Conservation (phyloP, 2,113 vertebrate species). For the Rhynchomys soricoides region DNA sequence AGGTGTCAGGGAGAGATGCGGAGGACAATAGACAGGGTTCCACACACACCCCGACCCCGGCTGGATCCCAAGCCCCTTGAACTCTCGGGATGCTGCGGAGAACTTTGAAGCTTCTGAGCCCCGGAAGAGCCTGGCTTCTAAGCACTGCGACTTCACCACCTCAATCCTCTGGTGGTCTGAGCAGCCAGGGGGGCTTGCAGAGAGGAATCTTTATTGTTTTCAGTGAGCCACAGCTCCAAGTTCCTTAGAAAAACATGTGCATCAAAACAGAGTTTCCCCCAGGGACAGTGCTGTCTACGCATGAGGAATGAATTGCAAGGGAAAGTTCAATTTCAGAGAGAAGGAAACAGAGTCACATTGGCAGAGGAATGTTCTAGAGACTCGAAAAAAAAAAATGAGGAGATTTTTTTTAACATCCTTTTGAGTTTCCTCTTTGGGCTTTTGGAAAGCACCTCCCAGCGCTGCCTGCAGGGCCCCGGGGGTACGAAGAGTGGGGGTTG, state of each 20-base stretch:
- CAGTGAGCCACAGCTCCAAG: background rate
- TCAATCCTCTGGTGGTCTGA: slow-evolving; percentile 66
- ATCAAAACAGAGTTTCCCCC: slow-evolving; percentile 64
- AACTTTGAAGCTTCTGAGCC: slow-evolving; percentile 56
- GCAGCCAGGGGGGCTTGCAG: slow-evolving; percentile 54
- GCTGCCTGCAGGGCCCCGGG: background rate
- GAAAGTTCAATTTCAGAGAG: slow-evolving; percentile 55
- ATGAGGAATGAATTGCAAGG: slow-evolving; percentile 72
- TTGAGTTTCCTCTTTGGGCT: slow-evolving; percentile 7
- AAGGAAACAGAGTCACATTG: slow-evolving; percentile 53
- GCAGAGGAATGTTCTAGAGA: slow-evolving; percentile 57
- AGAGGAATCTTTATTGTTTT: slow-evolving; percentile 77
- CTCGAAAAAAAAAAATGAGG: slow-evolving; percentile 28
- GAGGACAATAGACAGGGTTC: background rate
- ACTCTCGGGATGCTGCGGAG: background rate
- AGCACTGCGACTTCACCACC: background rate
- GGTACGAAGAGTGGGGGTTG: background rate
- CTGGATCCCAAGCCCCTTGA: background rate
- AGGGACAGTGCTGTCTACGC: slow-evolving; percentile 59
- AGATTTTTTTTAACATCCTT: slow-evolving; percentile 45
- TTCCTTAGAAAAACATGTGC: slow-evolving; percentile 67
- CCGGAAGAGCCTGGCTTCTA: slow-evolving; percentile 40
- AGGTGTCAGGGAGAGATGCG: background rate
- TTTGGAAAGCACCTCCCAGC: background rate
- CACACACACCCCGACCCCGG: background rate